A percentile compares a stretch with the other conserved stretches of the same genome.
Conservation (phyloP, 2,113 vertebrate genomes). For the Meleagris gallopavo region DNA sequence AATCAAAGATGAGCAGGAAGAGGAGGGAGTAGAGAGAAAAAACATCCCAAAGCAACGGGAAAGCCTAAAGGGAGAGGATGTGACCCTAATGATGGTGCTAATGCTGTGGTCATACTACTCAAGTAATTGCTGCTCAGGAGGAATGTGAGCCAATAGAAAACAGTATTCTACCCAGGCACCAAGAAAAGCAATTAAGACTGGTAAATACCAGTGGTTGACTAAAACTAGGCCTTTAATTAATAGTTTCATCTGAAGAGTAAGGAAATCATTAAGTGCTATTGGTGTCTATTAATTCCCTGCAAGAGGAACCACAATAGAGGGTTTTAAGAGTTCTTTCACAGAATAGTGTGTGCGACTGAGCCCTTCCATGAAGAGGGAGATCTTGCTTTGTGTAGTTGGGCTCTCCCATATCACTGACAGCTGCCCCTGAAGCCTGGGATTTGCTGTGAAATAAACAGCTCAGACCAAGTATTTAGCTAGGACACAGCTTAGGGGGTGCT, state of each 20-base stretch:
- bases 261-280: constrained; percentile 55
- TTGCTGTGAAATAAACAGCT: neutral
- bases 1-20: neutral
- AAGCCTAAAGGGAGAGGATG: constrained; percentile 1
- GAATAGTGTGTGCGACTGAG: accelerated
- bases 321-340: neutral
- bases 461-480: neutral
- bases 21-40: neutral
- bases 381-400: neutral
- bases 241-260: constrained; percentile 40
- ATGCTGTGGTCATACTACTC: neutral
- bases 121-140: constrained; percentile 23
- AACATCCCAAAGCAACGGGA: neutral
- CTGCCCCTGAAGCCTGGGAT: neutral
- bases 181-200: constrained; percentile 56
- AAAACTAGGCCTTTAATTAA: constrained; percentile 52
- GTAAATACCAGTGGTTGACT: constrained; percentile 41
- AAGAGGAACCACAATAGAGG: neutral
- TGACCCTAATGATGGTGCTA: constrained; percentile 7
- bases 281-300: constrained; percentile 32
- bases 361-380: neutral
- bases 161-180: neutral
- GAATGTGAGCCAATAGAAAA: constrained; percentile 8
- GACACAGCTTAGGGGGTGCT: neutral
- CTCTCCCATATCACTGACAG: neutral